phyloP scores from a whole-genome alignment of 92 coral and sea anemone genomes.

The Porites cylindrica region DNA sequence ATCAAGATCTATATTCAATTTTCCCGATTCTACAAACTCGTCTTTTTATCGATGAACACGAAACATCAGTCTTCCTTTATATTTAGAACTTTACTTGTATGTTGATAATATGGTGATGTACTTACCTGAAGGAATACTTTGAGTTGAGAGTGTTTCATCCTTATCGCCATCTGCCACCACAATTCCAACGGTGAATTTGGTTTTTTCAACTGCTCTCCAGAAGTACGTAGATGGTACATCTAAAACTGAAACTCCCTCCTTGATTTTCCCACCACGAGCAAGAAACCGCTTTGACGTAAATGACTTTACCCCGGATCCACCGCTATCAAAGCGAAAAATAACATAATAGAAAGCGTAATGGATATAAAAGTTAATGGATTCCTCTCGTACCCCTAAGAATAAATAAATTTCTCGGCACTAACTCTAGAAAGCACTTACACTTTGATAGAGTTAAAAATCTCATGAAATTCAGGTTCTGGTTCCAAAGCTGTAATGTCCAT shows the following conservation, averaged over 20 bases:
- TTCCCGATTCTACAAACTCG: too few species aligned
- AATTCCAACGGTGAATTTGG: constrained; percentile 54
- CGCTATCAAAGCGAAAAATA: constrained; percentile 25
- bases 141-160: constrained; percentile 11
- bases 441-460: constrained; percentile 55
- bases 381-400: neutral
- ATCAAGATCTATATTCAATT: too few species aligned
- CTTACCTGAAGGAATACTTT: constrained; percentile 21
- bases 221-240: constrained; percentile 48
- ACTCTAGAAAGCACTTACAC: constrained; percentile 11
- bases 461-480: constrained; percentile 37
- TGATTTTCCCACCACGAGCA: constrained; percentile 52
- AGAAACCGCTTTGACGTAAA: constrained; percentile 56
- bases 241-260: constrained; percentile 50
- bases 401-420: neutral
- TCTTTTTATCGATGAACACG: too few species aligned
- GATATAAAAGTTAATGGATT: neutral
- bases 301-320: constrained; percentile 25
- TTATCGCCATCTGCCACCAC: constrained; percentile 55
- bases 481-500: constrained; percentile 65
- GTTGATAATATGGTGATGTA: too few species aligned
- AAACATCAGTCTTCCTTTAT: too few species aligned
- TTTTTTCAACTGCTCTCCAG: constrained; percentile 58
- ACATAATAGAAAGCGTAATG: too few species aligned
- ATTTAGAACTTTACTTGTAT: too few species aligned